Evolutionary conservation across 2,888 invertebrate genomes (phyloP), one percentile per base, ranked within the genome.

Genomic region (Eilema griseolum): DNA sequence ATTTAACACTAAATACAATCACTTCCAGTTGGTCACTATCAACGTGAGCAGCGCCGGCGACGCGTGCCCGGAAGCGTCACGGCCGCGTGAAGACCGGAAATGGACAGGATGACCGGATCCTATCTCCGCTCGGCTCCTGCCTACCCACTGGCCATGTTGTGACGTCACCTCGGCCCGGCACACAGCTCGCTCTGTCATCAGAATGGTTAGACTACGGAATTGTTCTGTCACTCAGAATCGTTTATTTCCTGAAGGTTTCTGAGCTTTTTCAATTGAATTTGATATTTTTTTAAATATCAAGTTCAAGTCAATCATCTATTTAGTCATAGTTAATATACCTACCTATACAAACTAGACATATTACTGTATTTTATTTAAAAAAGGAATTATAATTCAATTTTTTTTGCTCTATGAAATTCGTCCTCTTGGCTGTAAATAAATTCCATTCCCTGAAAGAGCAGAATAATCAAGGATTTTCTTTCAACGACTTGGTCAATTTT

Each of bases 91-190:
- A 95, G 95, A 95, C 95, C 95, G 95, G 95, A 95, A 95, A 95
- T 95, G 95, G 95, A 89, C 95, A 95, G 95, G 95, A 95, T 95
- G 95, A 95, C 95, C 95, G 95, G 94, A 95, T 95, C 94, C 95
- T 95, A 95, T 95, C 95, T 95, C 93, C 93, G 92, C 83, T 84
- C 83, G 83, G 82, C 92, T 92, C 89, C 91, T 91, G 91, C 90
- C 93, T 93, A 92, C 94, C 94, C 92, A 92, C 89, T 84, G 85
- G 90, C 90, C 94, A 92, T 93, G 93, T 93, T 93, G 92, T 93
- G 92, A 94, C 92, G 93, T 94, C 93, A 93, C 90, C 83, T 78
- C 81, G 80, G 81, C 78, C 83, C 84, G 79, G 82, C 80, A 72
- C 80, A 76, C 66, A 72, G 66, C 62, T 66, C 66, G 59, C 73